Evolutionary conservation across 2,797 vertebrate species (phyloP).

Genomic region (Setipinna tenuifilis): DNA sequence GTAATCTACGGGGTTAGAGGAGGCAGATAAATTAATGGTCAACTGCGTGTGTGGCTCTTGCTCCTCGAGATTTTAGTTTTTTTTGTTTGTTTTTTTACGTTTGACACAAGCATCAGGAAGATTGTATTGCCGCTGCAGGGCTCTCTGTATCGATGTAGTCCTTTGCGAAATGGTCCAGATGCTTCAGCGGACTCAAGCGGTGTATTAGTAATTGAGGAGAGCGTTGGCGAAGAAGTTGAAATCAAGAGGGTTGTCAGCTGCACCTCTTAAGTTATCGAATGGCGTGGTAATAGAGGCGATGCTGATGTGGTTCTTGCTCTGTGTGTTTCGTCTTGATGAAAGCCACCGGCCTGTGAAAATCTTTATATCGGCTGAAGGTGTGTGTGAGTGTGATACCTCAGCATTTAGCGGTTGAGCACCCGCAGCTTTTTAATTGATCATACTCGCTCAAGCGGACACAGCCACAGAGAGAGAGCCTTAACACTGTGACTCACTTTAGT

Average conservation of each 20-base stretch:
- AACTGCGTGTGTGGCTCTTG: neutral
- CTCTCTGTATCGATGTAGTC: neutral
- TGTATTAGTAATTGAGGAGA: neutral
- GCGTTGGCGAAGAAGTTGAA: neutral
- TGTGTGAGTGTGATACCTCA: neutral
- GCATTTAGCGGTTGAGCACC: neutral
- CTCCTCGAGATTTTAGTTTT: neutral
- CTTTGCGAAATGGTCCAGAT: neutral
- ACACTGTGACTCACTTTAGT: neutral
- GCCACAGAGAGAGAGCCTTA: neutral
- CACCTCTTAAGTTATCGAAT: neutral
- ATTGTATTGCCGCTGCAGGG: neutral
- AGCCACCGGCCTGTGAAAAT: neutral
- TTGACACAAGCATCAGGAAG: neutral
- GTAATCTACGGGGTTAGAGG: neutral
- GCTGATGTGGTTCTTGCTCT: neutral
- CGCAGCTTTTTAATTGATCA: slow-evolving; percentile 21
- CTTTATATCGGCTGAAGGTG: slow-evolving; percentile 7
- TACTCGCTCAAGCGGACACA: neutral
- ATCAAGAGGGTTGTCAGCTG: neutral
- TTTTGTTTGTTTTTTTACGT: neutral
- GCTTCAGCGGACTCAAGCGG: neutral
- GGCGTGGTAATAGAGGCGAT: neutral
- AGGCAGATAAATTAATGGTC: neutral
- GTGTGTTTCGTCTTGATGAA: neutral